Evolutionary conservation across 2,113 vertebrate species (phyloP), one percentile per base, ranked within the genome.

Genomic region (Aspiorhynchus laticeps): DNA sequence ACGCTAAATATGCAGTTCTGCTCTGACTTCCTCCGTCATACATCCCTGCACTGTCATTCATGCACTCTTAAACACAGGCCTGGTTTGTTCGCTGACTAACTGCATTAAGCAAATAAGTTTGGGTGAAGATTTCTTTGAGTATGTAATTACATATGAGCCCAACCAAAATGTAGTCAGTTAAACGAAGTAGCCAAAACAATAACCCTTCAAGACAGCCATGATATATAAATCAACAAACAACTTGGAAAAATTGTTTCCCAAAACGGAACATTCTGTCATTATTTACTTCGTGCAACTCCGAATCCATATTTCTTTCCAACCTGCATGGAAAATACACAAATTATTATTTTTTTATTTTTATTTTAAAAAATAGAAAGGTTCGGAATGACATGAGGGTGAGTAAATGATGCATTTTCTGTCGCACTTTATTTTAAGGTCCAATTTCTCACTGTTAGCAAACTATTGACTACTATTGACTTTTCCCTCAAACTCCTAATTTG

Each of bases 1-100:
- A 90, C 87, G 86, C 84, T 92, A 86, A 87, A 56, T 90, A 87
- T 84, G 63, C 85, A 24, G 28, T 31, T 28, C 14, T 65, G 24
- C 78, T 61, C 10, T 80, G 31, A 61, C 21, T 80, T 80, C 24
- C 53, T 38, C 33, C 24, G 3, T 61, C 53, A 48, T 14, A 85
- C 56, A 63, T 33, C 31, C 77, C 31, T 56, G 5, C 33, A 24
- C 48, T 75, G 77, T 88, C 83, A 43, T 73, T 75, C 77, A 75
- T 19, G 10, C 53, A 15, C 75, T 80, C 46, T 5, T 48, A 48
- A 81, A 65, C 59, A 81, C 59, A 81, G 59, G 38, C 15, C 8
- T 81, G 38, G 59, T 65, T 81, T 81, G 38, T 41, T n/a, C 84
- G 8, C 56, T 48, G 67, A 26, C 65, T 59, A 43, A 75, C 2